Evolutionary conservation across 1,140 invertebrate species (phyloP), one percentile per base, ranked within the genome.

Genomic region (Oncopodura yosiiana): DNA sequence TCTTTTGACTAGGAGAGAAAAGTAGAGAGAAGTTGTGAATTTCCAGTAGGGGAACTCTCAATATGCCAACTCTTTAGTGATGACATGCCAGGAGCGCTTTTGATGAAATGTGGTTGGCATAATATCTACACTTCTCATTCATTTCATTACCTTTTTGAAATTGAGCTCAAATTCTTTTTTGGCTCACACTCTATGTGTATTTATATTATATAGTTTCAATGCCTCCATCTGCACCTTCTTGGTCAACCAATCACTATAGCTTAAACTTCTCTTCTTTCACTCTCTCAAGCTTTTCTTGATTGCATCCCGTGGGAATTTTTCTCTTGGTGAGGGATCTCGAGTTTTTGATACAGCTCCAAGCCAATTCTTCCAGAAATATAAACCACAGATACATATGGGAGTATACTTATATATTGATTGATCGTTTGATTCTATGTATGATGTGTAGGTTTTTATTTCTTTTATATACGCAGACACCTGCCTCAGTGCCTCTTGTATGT

Each of bases 201-300:
- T 41, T n/a, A n/a, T n/a, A n/a, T n/a, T n/a, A n/a, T n/a, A n/a
- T n/a, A n/a, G n/a, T n/a, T n/a, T n/a, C n/a, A n/a, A n/a, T n/a
- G n/a, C 49, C 56, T 58, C 56, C 56, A 58, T 58, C 56, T 58
- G 56, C 56, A 56, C 54, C 54, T n/a, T n/a, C n/a, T 56, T 56
- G 54, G 54, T 56, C 54, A 58, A 43, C 56, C 56, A 58, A 58
- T 58, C 56, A 58, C 43, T 37, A 38, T 16, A 43, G 38, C 21
- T 39, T 48, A 27, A 18, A 54, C 29, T 46, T 30, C 32, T 27
- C 19, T 6, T 34, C 30, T 34, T n/a, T n/a, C n/a, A n/a, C n/a
- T n/a, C n/a, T n/a, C n/a, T 38, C 24, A 49, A 44, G 46, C 48
- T n/a, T 34, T 34, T n/a, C 30, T n/a, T 58, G 56, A 58, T 58